Conservation (phyloP, 1,140 invertebrate genomes). For the Drosophila simulans region DNA sequence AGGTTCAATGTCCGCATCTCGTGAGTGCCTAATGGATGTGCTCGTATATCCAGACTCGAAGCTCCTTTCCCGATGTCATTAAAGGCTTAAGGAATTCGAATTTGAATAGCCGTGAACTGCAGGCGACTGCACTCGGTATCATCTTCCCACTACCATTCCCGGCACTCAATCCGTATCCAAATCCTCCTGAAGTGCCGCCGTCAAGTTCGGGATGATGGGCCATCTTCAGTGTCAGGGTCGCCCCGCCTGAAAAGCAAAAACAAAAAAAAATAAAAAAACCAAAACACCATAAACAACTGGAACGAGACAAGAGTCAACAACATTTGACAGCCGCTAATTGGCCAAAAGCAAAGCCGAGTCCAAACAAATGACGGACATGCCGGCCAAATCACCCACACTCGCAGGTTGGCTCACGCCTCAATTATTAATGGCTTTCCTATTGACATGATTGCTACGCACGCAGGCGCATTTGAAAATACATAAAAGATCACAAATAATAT, state of each 20-base stretch:
- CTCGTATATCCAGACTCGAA: conserved; percentile 1
- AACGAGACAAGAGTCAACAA: conserved; percentile 61
- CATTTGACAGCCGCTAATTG: conserved; percentile 80
- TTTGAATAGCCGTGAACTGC: conserved; percentile 43
- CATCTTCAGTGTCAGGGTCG: conserved; percentile 58
- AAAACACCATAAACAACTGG: background rate
- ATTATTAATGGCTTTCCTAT: conserved; percentile 76
- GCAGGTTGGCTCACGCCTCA: conserved; percentile 52
- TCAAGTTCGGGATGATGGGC: conserved; percentile 45
- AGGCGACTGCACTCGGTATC: conserved; percentile 48
- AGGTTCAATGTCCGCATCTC: conserved; percentile 75
- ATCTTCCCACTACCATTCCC: conserved; percentile 42
- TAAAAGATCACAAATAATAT: background rate
- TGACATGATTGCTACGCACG: conserved; percentile 78
- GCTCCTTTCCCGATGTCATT: conserved; percentile 69
- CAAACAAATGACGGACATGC: conserved; percentile 46
- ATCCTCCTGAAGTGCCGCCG: conserved; percentile 66
- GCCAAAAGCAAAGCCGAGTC: conserved; percentile 25
- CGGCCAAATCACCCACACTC: conserved; percentile 23
- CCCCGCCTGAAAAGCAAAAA: background rate
- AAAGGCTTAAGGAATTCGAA: conserved; percentile 63
- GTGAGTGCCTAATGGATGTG: conserved; percentile 59
- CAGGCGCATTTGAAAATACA: conserved; percentile 29
- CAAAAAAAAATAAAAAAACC: background rate
- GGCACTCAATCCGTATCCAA: conserved; percentile 8